phyloP scores from a whole-genome alignment of 2,113 vertebrate genomes.

The Sula dactylatra region DNA sequence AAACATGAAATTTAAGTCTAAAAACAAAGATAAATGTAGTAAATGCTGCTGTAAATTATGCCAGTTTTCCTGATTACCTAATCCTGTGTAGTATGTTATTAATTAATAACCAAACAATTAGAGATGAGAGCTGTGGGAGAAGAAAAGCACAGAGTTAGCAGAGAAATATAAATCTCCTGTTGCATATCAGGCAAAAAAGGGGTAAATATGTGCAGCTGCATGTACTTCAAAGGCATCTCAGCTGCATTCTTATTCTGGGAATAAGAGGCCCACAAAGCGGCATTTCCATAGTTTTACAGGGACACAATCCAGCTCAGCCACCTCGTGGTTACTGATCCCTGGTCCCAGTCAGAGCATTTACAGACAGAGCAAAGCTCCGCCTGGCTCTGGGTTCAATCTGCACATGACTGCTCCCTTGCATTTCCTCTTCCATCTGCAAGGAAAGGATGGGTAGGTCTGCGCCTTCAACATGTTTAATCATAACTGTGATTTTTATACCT shows the following conservation, averaged over 20 bases:
- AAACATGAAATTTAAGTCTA: constrained; percentile 54
- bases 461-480: accelerated
- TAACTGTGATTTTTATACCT: neutral
- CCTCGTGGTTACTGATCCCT: neutral
- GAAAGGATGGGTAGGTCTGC: neutral
- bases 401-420: accelerated
- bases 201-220: constrained; percentile 35
- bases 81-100: constrained; percentile 14
- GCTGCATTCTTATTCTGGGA: neutral
- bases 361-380: neutral
- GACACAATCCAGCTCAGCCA: neutral
- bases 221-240: constrained; percentile 31
- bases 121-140: neutral
- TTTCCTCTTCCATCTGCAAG: neutral
- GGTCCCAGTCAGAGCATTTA: neutral
- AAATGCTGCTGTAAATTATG: neutral
- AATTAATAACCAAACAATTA: constrained; percentile 23
- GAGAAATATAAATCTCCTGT: constrained; percentile 29
- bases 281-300: neutral
- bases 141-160: neutral
- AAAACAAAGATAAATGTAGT: constrained; percentile 35
- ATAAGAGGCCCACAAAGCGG: neutral
- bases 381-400: neutral
- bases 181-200: neutral
- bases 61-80: constrained; percentile 28